A percentile compares a stretch with the other conserved stretches of the same genome.
These are phyloP conservation scores for Mimachlamys varia DNA, from an alignment of 2,888 invertebrate species.

Conservation along the genomic window DNA sequence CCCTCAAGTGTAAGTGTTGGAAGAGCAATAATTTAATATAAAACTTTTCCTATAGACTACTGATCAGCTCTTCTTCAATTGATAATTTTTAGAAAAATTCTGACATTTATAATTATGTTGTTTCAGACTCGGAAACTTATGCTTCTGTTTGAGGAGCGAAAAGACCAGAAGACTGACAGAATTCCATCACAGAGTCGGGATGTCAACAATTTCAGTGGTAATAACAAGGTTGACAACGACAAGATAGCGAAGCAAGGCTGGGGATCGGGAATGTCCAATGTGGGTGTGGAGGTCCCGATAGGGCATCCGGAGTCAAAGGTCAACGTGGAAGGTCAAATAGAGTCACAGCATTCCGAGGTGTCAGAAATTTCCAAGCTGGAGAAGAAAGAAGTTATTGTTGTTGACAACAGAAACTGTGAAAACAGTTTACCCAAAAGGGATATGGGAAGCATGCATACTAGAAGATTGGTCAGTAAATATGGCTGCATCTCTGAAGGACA, in stretches of 20 bases:
- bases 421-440: background rate
- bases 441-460: background rate
- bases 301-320: background rate
- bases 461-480: background rate
- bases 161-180: slow-evolving; percentile 29
- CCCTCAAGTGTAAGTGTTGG: background rate
- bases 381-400: background rate
- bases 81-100: background rate
- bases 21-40: background rate
- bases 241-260: slow-evolving; percentile 22
- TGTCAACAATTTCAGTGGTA: background rate
- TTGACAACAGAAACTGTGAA: background rate
- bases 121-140: slow-evolving; percentile 49
- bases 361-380: background rate
- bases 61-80: background rate
- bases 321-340: background rate
- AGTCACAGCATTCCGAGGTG: background rate
- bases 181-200: background rate
- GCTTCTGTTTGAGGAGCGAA: slow-evolving; percentile 47
- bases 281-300: background rate
- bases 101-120: background rate
- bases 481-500: background rate
- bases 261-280: slow-evolving; percentile 4
- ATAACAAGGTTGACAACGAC: background rate
- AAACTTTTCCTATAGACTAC: background rate